phyloP scores from a whole-genome alignment of 2,797 vertebrate species.

The Champsocephalus gunnari region DNA sequence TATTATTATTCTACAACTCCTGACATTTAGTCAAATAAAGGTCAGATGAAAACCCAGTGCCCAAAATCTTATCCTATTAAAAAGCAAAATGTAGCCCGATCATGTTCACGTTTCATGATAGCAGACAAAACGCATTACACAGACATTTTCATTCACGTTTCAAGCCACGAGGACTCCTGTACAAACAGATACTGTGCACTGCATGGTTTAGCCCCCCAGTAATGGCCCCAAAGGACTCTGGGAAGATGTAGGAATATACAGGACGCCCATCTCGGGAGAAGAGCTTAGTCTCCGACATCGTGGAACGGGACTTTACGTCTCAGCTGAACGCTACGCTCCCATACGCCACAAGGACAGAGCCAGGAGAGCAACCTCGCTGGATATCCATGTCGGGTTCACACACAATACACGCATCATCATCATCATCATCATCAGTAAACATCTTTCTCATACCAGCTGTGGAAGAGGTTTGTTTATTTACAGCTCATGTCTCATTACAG shows the following conservation, averaged over 20 bases:
- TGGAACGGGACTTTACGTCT: conserved; percentile 83
- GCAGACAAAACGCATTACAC: too few relatives aligned
- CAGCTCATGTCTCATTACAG: too few relatives aligned
- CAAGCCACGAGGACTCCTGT: too few relatives aligned
- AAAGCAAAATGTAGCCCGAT: too few relatives aligned
- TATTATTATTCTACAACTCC: too few relatives aligned
- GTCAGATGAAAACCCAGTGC: too few relatives aligned
- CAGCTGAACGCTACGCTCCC: conserved; percentile 82
- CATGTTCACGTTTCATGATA: not conserved
- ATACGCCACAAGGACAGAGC: conserved; percentile 89
- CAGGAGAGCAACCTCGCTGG: conserved; percentile 86
- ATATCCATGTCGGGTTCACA: conserved; percentile 79
- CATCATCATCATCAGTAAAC: not conserved
- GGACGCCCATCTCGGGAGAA: conserved; percentile 71
- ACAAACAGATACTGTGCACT: conserved; percentile 58
- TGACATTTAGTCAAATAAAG: too few relatives aligned
- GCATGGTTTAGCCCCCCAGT: conserved; percentile 84
- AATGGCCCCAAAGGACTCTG: conserved; percentile 75
- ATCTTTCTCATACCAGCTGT: not conserved
- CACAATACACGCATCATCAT: not conserved
- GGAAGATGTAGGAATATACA: conserved; percentile 84
- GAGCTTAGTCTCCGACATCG: conserved; percentile 71
- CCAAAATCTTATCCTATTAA: too few relatives aligned
- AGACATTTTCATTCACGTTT: not conserved
- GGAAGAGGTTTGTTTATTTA: not conserved